Base-by-base conservation (phyloP, 2,797 vertebrate species). In the Orestias chungarensis region DNA sequence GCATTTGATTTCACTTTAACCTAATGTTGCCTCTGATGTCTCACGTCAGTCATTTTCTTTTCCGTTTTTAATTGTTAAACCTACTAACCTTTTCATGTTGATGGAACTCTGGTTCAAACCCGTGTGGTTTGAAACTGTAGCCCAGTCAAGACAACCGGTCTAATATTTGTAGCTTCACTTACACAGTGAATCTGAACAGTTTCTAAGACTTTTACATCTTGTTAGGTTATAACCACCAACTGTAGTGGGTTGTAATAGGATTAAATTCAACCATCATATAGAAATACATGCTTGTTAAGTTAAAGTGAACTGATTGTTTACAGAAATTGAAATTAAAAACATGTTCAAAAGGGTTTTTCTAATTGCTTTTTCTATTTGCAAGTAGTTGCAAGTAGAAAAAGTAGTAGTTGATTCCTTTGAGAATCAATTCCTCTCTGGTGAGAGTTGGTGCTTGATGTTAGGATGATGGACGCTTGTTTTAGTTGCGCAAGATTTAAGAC, bases 1-100 rank as follows among this genome's bases (percentile, higher is more conserved):
- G 42, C 10, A 54, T 79, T 82, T 74, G 38, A 77, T 73, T 84
- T 85, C 75, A 87, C 71, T 89, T 79, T 25, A 54, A 76, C 40
- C 66, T 2, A 46, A 82, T 79, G 70, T 82, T 86, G 75, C 79
- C 71, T 80, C 64, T 4, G 65, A 81, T 80, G 44, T 73, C 47
- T 54, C 47, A 52, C 40, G 69, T 67, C 64, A 73, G 49, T 49
- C 5, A 27, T 74, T 80, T 70, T 84, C 75, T 68, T 82, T 80
- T 74, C 67, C 67, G 75, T 77, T 70, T 82, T 25, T 74, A 69
- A 47, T 73, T 81, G 57, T 83, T 77, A 47, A 79, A 77, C 62
- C 76, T 25, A 80, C 10, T 38, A 62, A 62, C 59, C 59, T 62
- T 42, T n/a, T 6, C 23, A n/a, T n/a, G n/a, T n/a, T n/a, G n/a